These are phyloP conservation scores for Spilarctia lutea DNA, from an alignment of 2,888 invertebrate genomes.

Conservation along the genomic window DNA sequence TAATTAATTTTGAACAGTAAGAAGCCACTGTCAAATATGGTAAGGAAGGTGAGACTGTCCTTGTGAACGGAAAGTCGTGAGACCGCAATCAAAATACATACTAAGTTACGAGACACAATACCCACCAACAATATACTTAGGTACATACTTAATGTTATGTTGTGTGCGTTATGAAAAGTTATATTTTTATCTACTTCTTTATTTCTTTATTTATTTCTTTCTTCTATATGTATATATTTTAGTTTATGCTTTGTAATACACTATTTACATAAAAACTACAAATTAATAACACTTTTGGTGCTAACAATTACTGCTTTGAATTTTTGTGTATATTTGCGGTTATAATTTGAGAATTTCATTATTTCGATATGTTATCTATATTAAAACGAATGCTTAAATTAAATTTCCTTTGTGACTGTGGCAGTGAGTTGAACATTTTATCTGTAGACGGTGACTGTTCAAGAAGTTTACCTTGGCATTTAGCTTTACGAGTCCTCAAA, in stretches of 20 bases:
- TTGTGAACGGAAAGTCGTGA: constrained; percentile 30
- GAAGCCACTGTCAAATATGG: neutral
- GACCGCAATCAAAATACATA: constrained; percentile 52
- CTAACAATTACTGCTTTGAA: neutral
- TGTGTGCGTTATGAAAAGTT: constrained; percentile 3
- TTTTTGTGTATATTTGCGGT: neutral
- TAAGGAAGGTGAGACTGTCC: neutral
- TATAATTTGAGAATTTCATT: constrained; percentile 8
- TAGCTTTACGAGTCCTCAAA: constrained; percentile 64
- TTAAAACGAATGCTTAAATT: constrained; percentile 38
- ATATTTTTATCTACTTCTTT: neutral
- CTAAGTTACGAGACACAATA: constrained; percentile 41
- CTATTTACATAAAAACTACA: neutral
- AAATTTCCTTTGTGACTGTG: constrained; percentile 42
- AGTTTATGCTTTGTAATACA: neutral
- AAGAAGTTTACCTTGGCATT: constrained; percentile 82
- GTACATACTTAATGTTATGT: neutral
- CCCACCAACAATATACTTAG: constrained; percentile 24
- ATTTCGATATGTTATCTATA: constrained; percentile 2
- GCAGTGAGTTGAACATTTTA: constrained; percentile 53
- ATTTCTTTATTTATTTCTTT: neutral
- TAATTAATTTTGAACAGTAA: neutral
- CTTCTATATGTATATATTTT: neutral
- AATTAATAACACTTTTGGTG: neutral
- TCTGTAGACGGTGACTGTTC: constrained; percentile 67